Conservation (phyloP, 2,797 vertebrate genomes). For the Tamandua tetradactyla region DNA sequence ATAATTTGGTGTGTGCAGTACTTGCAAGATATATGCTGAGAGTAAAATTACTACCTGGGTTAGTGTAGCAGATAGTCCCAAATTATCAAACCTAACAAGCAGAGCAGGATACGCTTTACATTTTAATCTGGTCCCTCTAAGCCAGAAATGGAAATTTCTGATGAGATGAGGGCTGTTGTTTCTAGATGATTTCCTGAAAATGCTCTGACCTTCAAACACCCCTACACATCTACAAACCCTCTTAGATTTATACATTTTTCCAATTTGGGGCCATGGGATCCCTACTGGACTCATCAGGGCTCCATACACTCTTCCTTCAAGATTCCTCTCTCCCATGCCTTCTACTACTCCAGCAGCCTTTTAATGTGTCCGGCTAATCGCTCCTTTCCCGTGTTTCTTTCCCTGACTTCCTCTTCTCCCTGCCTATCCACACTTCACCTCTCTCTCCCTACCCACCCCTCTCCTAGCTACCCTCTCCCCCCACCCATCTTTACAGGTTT, state of each 20-base stretch:
- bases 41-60: slow-evolving; percentile 10
- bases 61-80: not conserved
- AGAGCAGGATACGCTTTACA: not conserved
- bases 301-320: not conserved
- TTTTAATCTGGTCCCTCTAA: slow-evolving; percentile 35
- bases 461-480: not conserved
- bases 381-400: not conserved
- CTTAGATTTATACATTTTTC: not conserved
- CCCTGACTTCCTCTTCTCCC: not conserved
- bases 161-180: not conserved
- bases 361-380: not conserved
- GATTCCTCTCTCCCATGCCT: not conserved
- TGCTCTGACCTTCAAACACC: not conserved
- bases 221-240: not conserved
- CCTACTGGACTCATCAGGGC: not conserved
- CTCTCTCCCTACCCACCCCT: too few species aligned
- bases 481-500: not conserved
- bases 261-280: not conserved
- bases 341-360: not conserved
- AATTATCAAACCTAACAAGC: not conserved
- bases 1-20: slow-evolving; percentile 5
- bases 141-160: slow-evolving; percentile 3
- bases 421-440: too few species aligned
- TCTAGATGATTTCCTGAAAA: slow-evolving; percentile 12
- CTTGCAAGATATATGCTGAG: slow-evolving; percentile 3